A percentile compares a stretch with the other conserved stretches of the same genome.
Conservation (phyloP, 2,888 invertebrate genomes). For the Limenitis arthemis region DNA sequence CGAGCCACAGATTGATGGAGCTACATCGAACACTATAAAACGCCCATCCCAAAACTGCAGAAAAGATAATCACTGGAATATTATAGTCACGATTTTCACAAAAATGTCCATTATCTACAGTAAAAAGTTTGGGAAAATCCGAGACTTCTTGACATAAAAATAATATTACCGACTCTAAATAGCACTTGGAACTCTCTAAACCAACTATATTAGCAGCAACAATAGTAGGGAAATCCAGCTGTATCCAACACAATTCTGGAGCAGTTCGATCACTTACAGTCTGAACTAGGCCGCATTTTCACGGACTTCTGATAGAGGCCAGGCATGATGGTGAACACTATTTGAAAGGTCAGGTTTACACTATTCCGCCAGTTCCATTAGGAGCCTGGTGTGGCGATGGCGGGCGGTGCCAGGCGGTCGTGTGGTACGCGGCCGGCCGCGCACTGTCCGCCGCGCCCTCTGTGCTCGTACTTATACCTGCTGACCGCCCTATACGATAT, state of each 20-base stretch:
- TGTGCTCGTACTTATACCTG: slow-evolving; percentile 54
- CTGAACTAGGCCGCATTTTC: not conserved
- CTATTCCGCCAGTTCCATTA: slow-evolving; percentile 42
- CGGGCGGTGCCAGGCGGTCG: slow-evolving; percentile 53
- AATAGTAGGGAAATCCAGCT: too few species aligned
- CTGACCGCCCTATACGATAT: slow-evolving; percentile 56
- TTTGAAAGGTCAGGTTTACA: slow-evolving; percentile 49
- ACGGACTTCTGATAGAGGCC: slow-evolving; percentile 51
- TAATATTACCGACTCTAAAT: too few species aligned
- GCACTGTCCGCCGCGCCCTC: slow-evolving; percentile 56
- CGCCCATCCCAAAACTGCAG: too few species aligned
- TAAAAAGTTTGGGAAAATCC: too few species aligned
- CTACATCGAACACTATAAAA: slow-evolving; percentile 14
- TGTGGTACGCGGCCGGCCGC: slow-evolving; percentile 60
- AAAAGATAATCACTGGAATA: too few species aligned
- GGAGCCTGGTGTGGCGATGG: slow-evolving; percentile 28
- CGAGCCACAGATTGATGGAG: not conserved
- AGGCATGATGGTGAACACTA: slow-evolving; percentile 43
- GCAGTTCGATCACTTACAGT: slow-evolving; percentile 46
- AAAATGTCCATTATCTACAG: too few species aligned
- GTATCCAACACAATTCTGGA: not conserved
- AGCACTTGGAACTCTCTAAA: too few species aligned
- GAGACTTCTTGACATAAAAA: too few species aligned
- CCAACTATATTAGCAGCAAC: too few species aligned
- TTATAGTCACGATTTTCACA: too few species aligned